Base-by-base conservation (phyloP, 2,113 vertebrate genomes). In the Plestiodon gilberti region DNA sequence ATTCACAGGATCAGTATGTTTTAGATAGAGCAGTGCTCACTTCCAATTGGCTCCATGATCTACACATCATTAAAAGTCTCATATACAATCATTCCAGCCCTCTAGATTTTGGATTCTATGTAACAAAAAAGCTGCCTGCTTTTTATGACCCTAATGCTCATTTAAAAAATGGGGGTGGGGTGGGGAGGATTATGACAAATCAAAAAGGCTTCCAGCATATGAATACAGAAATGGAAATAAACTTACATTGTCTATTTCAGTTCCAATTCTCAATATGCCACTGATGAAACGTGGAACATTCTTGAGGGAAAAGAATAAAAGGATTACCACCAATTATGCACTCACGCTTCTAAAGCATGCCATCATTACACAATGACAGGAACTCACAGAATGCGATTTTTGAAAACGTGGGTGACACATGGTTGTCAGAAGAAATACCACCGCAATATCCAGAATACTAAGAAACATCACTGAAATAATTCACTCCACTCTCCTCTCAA, bases 161-260 rank as follows among this genome's bases (percentile, higher is more conserved):
- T 43, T 71, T 38, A 13, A 18, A 30, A 48, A 23, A 23, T 33
- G 8, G 43, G 43, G 43, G n/a, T n/a, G 17, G 20, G 4, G 13
- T 43, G 11, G 8, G 14, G 33, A n/a, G 65, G 28, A 78, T 33
- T 35, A 30, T 17, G 6, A 65, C 1, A 80, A 35, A 89, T 23
- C 28, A 81, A 90, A 30, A 25, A 79, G 15, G 1, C 81, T 65
- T 77, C 7, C 6, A 77, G 62, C 22, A 14, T 73, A 48, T 78
- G n/a, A 73, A 30, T 30, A 25, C 15, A 88, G 6, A 77, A 43
- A 0, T 30, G 0, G 0, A 84, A 65, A 87, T 59, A 80, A 84
- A 96, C 96, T 96, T 94, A 97, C 97, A 6, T 91, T 93, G 90
- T 96, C 93, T 90, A 96, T 87, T 70, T 87, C 91, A 81, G 71